Evolutionary conservation across 1,140 invertebrate species (phyloP), one percentile per base, ranked within the genome.

Genomic region (Araneus ventricosus): DNA sequence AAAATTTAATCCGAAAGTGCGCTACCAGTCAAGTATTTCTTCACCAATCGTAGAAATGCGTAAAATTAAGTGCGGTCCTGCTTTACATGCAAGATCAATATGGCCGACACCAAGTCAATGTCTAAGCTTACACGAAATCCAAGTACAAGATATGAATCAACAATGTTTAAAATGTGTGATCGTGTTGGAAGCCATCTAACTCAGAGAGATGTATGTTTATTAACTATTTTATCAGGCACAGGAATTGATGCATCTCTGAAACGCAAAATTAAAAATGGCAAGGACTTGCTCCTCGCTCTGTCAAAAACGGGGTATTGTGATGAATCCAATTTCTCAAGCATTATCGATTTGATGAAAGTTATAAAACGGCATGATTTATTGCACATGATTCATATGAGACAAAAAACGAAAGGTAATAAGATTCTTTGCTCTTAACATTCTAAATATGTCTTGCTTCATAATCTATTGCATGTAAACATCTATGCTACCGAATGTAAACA

Each of bases 361-460:
- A 94, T 94, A 39, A 94, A 93, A n/a, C 93, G 94, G n/a, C 95
- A 95, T 57, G 95, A 95, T 90, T 90, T 95, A 39, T 70, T 94
- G 30, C 94, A 94, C 27, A 94, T 94, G 79, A 93, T 94, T 22
- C 94, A 94, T n/a, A 90, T 95, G 8, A 93, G 92, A 67, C 88
- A 90, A 63, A 94, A 94, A 89, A 94, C 94, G 88, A 94, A 94
- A 94, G 95, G 95, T 95, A 94, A 88, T 10, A 24, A n/a, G 17
- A 4, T 59, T 52, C n/a, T 86, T 67, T 27, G 27, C 1, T n/a
- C 10, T 63, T 24, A n/a, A 63, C 10, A 27, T 67, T 67, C n/a
- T 14, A 27, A 27, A n/a, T n/a, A 27, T 67, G 3, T 27, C 27
- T 27, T 67, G 10, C 3, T 3, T 24, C n/a, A n/a, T 27, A 67